Evolutionary conservation across 2,113 vertebrate genomes (phyloP).

Genomic region (Charadrius vociferus): DNA sequence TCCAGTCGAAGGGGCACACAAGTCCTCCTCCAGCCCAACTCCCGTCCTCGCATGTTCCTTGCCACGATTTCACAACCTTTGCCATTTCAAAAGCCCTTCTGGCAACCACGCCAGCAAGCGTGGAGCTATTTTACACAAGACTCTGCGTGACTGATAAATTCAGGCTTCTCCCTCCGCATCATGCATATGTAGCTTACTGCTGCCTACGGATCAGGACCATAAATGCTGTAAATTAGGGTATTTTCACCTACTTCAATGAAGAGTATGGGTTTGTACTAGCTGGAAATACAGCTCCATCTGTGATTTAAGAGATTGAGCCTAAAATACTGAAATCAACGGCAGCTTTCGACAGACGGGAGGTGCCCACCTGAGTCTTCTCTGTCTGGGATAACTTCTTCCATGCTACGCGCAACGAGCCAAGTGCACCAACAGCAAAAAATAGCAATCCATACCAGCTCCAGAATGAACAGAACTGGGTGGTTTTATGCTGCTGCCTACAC

Average conservation of each 20-base stretch:
- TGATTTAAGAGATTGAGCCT: neutral
- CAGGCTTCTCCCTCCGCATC: neutral
- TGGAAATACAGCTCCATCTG: slow-evolving; percentile 16
- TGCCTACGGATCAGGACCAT: neutral
- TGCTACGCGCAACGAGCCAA: fast-evolving
- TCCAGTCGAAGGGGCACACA: neutral
- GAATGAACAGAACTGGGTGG: neutral
- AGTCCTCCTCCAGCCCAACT: neutral
- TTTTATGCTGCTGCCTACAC: neutral
- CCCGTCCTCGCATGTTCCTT: neutral
- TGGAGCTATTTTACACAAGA: neutral
- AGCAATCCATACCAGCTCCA: neutral
- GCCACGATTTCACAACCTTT: neutral
- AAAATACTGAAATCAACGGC: neutral
- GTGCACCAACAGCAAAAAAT: neutral
- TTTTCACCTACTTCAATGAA: neutral
- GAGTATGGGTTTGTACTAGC: neutral
- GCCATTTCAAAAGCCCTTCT: neutral
- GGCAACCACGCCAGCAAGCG: neutral
- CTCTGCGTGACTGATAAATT: neutral
- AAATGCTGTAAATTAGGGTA: neutral
- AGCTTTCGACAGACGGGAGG: neutral
- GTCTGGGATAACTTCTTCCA: neutral
- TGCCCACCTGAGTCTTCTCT: neutral
- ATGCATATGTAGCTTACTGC: neutral